Base-by-base conservation (phyloP, 2,888 invertebrate genomes). In the Emmelina monodactyla region DNA sequence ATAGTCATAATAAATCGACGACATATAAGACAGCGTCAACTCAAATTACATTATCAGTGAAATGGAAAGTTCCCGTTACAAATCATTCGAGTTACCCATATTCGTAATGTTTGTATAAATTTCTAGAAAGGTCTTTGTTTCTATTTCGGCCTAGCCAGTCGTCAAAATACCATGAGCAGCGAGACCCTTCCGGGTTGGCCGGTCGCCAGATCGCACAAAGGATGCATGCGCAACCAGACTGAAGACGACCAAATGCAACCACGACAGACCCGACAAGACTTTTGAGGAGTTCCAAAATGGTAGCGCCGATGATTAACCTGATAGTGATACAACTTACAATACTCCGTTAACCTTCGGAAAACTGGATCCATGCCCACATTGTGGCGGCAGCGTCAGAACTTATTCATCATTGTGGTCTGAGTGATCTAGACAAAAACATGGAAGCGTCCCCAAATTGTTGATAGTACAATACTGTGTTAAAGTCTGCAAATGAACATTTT, bases 101-200 rank as follows among this genome's bases (percentile, higher is more conserved):
- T n/a, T n/a, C n/a, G n/a, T n/a, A n/a, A 25, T n/a, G 11, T 25
- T 25, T 25, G 6, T 4, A 25, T 39, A 37, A 40, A 37, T 35
- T 39, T 38, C 41, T 43, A 43, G 46, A 42, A 41, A 41, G 46
- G 43, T 43, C 42, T 46, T 46, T 44, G 46, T 46, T 41, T 37
- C 46, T 47, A 47, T 47, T 47, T 45, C 40, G 39, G 42, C 35
- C 16, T 11, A 22, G 31, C 12, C 33, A 31, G 35, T 25, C 44
- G 42, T 44, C 46, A 45, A 42, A 38, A 38, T 39, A 42, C 45
- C 44, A 45, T 41, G 46, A 47, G 43, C 41, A 37, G 37, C 25
- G n/a, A 4, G n/a, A 7, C n/a, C n/a, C 53, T 76, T 76, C 76
- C 76, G 65, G 55, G 57, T 72, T 76, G 76, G 76, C 55, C 33